phyloP scores from a whole-genome alignment of 2,888 invertebrate genomes.

The Galerucella calmariensis region DNA sequence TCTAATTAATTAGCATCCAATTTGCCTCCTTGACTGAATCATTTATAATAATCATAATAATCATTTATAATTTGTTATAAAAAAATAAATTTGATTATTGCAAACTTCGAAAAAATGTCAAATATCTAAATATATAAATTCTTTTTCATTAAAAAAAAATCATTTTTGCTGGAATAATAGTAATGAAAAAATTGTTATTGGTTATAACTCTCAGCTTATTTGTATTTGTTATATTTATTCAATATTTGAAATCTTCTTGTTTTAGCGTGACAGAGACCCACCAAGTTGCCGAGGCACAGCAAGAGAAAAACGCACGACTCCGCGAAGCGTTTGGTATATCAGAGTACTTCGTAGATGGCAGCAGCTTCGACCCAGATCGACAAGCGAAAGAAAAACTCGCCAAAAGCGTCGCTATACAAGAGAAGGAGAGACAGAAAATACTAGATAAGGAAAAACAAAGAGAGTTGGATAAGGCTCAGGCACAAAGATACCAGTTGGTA shows the following conservation, averaged over 20 bases:
- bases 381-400: slow-evolving; percentile 71
- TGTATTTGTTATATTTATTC: background rate
- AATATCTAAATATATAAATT: too few relatives aligned
- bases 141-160: too few relatives aligned
- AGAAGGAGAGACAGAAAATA: slow-evolving; percentile 59
- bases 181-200: too few relatives aligned
- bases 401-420: slow-evolving; percentile 64
- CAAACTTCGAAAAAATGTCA: too few relatives aligned
- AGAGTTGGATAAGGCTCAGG: slow-evolving; percentile 65
- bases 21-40: too few relatives aligned
- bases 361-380: slow-evolving; percentile 87
- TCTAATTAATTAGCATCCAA: too few relatives aligned
- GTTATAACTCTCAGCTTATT: too few relatives aligned
- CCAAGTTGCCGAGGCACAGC: slow-evolving; percentile 95
- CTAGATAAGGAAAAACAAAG: slow-evolving; percentile 67
- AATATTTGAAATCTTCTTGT: slow-evolving; percentile 5
- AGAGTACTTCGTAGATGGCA: slow-evolving; percentile 92
- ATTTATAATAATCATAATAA: too few relatives aligned
- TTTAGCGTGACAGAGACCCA: slow-evolving; percentile 90
- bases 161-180: too few relatives aligned
- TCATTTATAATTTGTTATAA: too few relatives aligned
- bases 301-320: slow-evolving; percentile 92
- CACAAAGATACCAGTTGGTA: slow-evolving; percentile 76
- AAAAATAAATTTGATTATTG: too few relatives aligned
- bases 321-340: slow-evolving; percentile 96